Conservation (phyloP, 2,113 vertebrate species). For the Gymnobelideus leadbeateri region DNA sequence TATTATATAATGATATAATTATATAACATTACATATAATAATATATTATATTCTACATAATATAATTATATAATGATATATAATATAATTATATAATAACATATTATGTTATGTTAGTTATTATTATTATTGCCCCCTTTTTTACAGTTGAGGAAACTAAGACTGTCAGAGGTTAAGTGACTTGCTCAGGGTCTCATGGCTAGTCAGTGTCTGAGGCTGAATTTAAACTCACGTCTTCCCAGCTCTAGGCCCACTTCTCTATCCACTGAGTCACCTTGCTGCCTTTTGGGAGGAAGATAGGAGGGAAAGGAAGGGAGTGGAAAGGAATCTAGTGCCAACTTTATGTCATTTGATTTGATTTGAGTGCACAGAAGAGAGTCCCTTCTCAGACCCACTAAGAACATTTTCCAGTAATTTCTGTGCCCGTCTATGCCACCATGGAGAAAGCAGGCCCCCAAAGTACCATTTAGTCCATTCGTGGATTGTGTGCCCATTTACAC, state of each 20-base stretch:
- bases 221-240: not conserved
- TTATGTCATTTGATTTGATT: not conserved
- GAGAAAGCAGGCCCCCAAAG: too few species aligned
- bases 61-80: too few species aligned
- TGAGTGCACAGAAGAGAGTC: not conserved
- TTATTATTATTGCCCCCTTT: not conserved
- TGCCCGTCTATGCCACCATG: not conserved
- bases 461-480: not conserved
- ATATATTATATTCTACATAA: too few species aligned
- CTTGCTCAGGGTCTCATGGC: not conserved
- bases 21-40: too few species aligned
- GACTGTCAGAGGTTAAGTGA: not conserved
- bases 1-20: too few species aligned
- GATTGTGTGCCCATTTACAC: not conserved
- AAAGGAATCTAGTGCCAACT: not conserved
- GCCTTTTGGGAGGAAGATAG: not conserved
- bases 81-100: too few species aligned
- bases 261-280: not conserved
- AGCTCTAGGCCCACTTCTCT: not conserved
- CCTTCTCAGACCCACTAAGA: not conserved
- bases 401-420: not conserved
- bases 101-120: too few species aligned
- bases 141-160: too few species aligned
- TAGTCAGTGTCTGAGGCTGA: not conserved
- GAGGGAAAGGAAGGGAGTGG: not conserved